Conservation (phyloP, 1,140 invertebrate species). For the Saccostrea glomerata region DNA sequence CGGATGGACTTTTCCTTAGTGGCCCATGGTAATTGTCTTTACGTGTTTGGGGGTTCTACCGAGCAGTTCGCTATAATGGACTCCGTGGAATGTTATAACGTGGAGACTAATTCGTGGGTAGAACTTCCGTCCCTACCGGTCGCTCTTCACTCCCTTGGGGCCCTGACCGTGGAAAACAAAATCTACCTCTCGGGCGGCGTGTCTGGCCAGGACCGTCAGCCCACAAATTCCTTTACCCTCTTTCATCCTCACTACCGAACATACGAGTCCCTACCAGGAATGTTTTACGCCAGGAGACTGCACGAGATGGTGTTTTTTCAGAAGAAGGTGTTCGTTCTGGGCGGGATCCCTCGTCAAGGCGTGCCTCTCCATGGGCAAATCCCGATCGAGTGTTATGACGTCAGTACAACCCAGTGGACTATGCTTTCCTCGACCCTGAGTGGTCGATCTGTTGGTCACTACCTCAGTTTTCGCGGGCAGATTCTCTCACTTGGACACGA, state of each 20-base stretch:
- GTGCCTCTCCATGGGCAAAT: slow-evolving; percentile 74
- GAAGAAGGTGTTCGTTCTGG: slow-evolving; percentile 73
- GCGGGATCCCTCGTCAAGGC: slow-evolving; percentile 74
- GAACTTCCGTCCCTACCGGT: slow-evolving; percentile 86
- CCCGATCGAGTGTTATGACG: slow-evolving; percentile 75
- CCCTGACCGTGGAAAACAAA: slow-evolving; percentile 62
- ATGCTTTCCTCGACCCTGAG: slow-evolving; percentile 75
- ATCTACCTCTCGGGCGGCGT: slow-evolving; percentile 77
- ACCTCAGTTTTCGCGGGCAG: slow-evolving; percentile 70
- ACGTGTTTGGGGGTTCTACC: slow-evolving; percentile 95
- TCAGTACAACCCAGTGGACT: slow-evolving; percentile 75
- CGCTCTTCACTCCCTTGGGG: slow-evolving; percentile 75
- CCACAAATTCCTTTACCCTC: slow-evolving; percentile 72
- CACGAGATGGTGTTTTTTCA: slow-evolving; percentile 75
- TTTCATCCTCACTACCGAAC: slow-evolving; percentile 68
- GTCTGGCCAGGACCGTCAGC: slow-evolving; percentile 70
- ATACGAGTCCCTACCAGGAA: slow-evolving; percentile 72
- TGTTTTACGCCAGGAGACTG: slow-evolving; percentile 76
- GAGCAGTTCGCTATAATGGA: slow-evolving; percentile 93
- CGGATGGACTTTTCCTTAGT: slow-evolving; percentile 75
- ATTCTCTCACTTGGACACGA: slow-evolving; percentile 77
- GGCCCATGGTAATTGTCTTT: slow-evolving; percentile 89
- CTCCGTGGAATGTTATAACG: slow-evolving; percentile 90
- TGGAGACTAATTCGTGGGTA: slow-evolving; percentile 87
- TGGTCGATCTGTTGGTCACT: slow-evolving; percentile 77